A percentile compares a stretch with the other conserved stretches of the same genome.
phyloP scores from a whole-genome alignment of 2,888 invertebrate genomes.

The Agrochola lychnidis region DNA sequence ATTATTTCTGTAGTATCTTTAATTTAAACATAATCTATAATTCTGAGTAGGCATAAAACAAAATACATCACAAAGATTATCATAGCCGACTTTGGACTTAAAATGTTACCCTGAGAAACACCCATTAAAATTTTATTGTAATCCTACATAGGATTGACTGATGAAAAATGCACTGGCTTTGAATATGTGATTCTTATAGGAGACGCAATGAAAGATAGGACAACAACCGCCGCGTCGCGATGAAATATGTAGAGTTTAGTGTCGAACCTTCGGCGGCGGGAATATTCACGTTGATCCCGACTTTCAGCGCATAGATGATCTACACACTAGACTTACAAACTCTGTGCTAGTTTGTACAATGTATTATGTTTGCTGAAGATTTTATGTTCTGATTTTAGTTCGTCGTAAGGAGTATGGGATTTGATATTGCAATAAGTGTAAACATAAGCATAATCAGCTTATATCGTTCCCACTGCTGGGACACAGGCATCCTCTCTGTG shows the following conservation, averaged over 20 bases:
- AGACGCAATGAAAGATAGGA: constrained; percentile 77
- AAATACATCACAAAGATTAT: constrained; percentile 9
- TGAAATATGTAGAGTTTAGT: constrained; percentile 78
- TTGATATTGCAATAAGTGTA: constrained; percentile 31
- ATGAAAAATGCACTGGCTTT: constrained; percentile 83
- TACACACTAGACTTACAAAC: constrained; percentile 47
- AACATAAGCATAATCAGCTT: not conserved
- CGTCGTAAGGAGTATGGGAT: constrained; percentile 14
- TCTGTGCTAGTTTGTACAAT: constrained; percentile 33
- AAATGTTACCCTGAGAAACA: constrained; percentile 60
- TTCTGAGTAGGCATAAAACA: not conserved
- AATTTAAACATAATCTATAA: not conserved
- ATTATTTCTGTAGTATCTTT: not conserved
- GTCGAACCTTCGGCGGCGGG: constrained; percentile 67
- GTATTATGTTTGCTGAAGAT: constrained; percentile 34
- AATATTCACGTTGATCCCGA: constrained; percentile 58
- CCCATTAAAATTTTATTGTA: constrained; percentile 68
- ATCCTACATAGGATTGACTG: constrained; percentile 79
- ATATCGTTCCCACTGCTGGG: no score
- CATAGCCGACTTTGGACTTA: constrained; percentile 36
- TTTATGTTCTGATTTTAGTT: constrained; percentile 38
- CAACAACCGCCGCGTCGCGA: constrained; percentile 66
- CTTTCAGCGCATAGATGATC: constrained; percentile 52
- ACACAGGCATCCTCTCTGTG: no score
- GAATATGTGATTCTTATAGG: constrained; percentile 78